Percentiles rank a stretch among this genome's conserved stretches.
Evolutionary conservation across 1,140 invertebrate species (phyloP).

Genomic region (Metaphire vulgaris): DNA sequence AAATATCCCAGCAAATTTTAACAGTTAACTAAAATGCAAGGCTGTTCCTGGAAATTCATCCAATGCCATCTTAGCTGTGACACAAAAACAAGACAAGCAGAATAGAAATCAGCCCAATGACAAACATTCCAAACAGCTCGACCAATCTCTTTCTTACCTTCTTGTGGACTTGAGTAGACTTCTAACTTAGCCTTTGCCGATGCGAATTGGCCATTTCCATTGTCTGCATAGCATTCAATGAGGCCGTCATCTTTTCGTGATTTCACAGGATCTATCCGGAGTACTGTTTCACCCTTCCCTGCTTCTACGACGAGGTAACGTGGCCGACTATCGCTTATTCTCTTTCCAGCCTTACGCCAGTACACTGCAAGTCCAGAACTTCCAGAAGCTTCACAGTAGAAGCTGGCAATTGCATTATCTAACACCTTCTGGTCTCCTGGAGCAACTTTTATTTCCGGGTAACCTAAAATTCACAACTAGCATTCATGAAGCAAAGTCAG

Average conservation of each 20-base stretch:
- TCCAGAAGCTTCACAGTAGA: constrained; percentile 87
- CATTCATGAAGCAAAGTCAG: too few relatives aligned
- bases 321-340: constrained; percentile 57
- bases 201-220: constrained; percentile 64
- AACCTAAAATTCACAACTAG: constrained; percentile 37
- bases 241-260: constrained; percentile 69
- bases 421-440: constrained; percentile 59
- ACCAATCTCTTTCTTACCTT: neutral
- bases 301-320: constrained; percentile 52
- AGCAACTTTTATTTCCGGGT: constrained; percentile 40
- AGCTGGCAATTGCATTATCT: constrained; percentile 81
- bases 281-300: constrained; percentile 65
- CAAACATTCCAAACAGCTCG: too few relatives aligned
- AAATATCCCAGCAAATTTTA: too few relatives aligned
- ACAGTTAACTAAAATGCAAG: too few relatives aligned
- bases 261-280: constrained; percentile 86
- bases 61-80: too few relatives aligned
- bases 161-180: constrained; percentile 58
- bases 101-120: too few relatives aligned
- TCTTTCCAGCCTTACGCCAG: constrained; percentile 84
- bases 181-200: constrained; percentile 75
- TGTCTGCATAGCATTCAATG: constrained; percentile 43
- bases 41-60: too few relatives aligned
- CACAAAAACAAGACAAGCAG: too few relatives aligned
- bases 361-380: constrained; percentile 77